Conservation (phyloP, 2,797 vertebrate genomes). For the Coregonus sp. region DNA sequence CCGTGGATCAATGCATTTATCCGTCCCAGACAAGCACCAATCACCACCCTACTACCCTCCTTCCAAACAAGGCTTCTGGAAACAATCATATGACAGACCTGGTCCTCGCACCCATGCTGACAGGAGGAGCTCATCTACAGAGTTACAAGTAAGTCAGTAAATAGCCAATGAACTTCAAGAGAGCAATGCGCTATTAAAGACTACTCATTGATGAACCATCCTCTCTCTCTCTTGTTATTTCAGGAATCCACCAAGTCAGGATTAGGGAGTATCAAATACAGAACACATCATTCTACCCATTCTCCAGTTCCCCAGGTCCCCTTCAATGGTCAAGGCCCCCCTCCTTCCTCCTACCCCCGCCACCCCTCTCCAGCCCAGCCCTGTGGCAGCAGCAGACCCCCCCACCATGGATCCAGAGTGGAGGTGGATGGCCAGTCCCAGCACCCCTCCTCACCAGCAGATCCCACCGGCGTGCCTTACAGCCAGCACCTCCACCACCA, state of each 20-base stretch:
- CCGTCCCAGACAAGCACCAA: slow-evolving; percentile 57
- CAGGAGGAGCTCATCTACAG: slow-evolving; percentile 76
- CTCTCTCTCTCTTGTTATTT: slow-evolving; percentile 4
- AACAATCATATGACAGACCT: slow-evolving; percentile 66
- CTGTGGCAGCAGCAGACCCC: slow-evolving; percentile 47
- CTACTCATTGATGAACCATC: neutral
- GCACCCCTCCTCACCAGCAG: slow-evolving; percentile 87
- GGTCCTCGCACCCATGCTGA: slow-evolving; percentile 74
- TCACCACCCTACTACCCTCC: slow-evolving; percentile 69
- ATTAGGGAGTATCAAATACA: slow-evolving; percentile 55
- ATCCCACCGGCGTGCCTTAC: slow-evolving; percentile 92
- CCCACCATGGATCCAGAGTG: slow-evolving; percentile 63
- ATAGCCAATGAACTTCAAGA: too few species aligned
- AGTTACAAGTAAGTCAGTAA: slow-evolving; percentile 73
- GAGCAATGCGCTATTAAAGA: neutral
- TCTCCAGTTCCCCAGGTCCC: slow-evolving; percentile 46
- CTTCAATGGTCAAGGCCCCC: slow-evolving; percentile 50
- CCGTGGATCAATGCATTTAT: slow-evolving; percentile 67
- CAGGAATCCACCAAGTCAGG: slow-evolving; percentile 74
- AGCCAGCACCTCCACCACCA: slow-evolving; percentile 73
- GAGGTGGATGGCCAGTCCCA: slow-evolving; percentile 71
- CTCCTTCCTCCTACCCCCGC: slow-evolving; percentile 53
- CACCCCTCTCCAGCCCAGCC: slow-evolving; percentile 17
- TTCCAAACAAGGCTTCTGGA: slow-evolving; percentile 78
- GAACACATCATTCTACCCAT: slow-evolving; percentile 35